Evolutionary conservation across 2,888 invertebrate genomes (phyloP).

Genomic region (Oasisia sp.): DNA sequence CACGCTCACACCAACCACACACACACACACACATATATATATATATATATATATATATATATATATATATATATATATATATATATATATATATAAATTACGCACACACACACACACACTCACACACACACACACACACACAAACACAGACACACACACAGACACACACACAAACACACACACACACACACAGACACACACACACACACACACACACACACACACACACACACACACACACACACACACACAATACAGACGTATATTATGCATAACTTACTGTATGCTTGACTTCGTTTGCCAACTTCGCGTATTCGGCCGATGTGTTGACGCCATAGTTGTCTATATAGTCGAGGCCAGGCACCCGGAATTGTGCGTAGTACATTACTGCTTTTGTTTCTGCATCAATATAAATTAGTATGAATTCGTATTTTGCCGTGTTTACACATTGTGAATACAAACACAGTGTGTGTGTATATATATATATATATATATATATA

Average conservation of each 20-base stretch:
- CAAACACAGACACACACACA: too few relatives aligned
- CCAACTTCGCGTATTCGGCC: neutral
- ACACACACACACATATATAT: too few relatives aligned
- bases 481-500: neutral
- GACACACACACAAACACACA: neutral
- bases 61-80: too few relatives aligned
- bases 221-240: neutral
- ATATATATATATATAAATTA: too few relatives aligned
- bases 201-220: neutral
- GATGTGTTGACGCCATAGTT: conserved; percentile 13
- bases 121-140: too few relatives aligned
- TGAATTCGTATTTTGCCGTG: too few relatives aligned
- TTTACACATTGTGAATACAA: too few relatives aligned
- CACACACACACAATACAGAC: neutral
- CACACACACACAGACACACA: neutral
- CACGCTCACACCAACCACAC: too few relatives aligned
- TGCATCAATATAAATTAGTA: neutral
- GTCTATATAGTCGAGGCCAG: neutral
- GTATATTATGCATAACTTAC: neutral
- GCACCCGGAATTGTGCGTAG: neutral
- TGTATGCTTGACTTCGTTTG: neutral
- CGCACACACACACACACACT: too few relatives aligned
- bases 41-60: too few relatives aligned
- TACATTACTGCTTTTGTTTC: neutral
- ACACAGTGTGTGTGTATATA: neutral